Base-by-base conservation (phyloP, 2,113 vertebrate genomes). In the Colistium nudipinnis region DNA sequence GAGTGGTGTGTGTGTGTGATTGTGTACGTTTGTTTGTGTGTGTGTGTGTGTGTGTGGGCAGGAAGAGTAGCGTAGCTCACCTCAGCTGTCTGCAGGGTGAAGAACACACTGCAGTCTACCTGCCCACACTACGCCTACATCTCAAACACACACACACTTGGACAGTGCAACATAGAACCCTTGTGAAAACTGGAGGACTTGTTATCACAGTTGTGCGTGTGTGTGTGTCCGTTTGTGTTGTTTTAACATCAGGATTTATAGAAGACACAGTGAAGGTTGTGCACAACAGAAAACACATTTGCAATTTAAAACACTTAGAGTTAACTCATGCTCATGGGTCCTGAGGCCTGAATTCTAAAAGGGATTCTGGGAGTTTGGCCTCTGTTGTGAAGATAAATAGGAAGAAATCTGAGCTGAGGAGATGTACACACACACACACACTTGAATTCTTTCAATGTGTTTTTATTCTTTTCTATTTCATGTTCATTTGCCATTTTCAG, bases 361-460 rank as follows among this genome's bases (percentile, higher is more conserved):
- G 55, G 24, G 39, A 69, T 49, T 28, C 10, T 6, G 47, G 28
- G 24, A 12, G 52, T 82, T 62, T 27, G 55, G 60, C 39, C 35
- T 47, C 14, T 63, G 27, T 61, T 69, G 81, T 84, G 78, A 84
- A 71, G 78, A 82, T 74, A 71, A 70, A 64, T 61, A n/a, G 60
- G 39, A 76, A 56, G 75, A 33, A 33, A 20, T 16, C 19, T 16
- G 66, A 75, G 49, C 63, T 12, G 67, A 62, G 74, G 74, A 49
- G 4, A 49, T 25, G 63, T 74, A 33, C 31, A 33, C 31, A 33
- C 31, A 33, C 31, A 33, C 31, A 33, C 31, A 33, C 31, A 33
- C 31, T 4, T 33, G 31, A 33, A 33, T 33, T 33, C 31, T 9
- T 33, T 33, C 31, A 33, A 9, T 33, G 31, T 33, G 31, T 33